Conservation (phyloP, 2,113 vertebrate genomes). For the Acanthisitta chloris region DNA sequence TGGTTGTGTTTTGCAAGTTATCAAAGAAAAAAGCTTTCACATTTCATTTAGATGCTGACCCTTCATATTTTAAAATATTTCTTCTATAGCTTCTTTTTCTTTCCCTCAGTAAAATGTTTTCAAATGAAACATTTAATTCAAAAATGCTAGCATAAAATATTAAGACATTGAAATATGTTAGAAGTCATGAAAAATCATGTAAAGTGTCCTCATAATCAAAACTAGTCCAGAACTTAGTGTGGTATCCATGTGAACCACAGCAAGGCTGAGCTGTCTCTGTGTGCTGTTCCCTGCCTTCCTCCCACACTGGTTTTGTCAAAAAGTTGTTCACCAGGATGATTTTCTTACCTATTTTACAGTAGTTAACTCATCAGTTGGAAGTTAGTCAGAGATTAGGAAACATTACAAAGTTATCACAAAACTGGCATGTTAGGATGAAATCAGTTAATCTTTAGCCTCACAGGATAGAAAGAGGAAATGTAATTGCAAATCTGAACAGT, state of each 20-base stretch:
- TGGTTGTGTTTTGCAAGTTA: not conserved
- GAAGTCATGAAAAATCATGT: not conserved
- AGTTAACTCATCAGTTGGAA: conserved; percentile 66
- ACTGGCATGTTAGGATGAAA: conserved; percentile 37
- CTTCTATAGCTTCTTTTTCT: not conserved
- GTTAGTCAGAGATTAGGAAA: conserved; percentile 75
- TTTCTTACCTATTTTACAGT: conserved; percentile 25
- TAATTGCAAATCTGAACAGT: conserved; percentile 60
- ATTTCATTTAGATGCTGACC: not conserved
- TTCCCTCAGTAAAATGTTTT: not conserved
- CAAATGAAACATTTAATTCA: not conserved
- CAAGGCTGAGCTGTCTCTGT: not conserved
- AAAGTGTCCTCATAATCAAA: not conserved
- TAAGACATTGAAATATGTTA: not conserved
- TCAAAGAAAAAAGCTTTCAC: not conserved
- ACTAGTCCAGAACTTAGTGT: not conserved
- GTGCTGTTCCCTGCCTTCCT: not conserved
- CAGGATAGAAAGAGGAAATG: conserved; percentile 67
- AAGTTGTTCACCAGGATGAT: not conserved
- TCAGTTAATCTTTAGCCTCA: conserved; percentile 68
- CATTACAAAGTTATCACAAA: conserved; percentile 59
- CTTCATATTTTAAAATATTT: not conserved
- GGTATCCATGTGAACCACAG: not conserved
- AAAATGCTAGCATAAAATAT: not conserved
- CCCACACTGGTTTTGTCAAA: not conserved